phyloP scores from a whole-genome alignment of 2,888 invertebrate genomes.

The Thereva unica region DNA sequence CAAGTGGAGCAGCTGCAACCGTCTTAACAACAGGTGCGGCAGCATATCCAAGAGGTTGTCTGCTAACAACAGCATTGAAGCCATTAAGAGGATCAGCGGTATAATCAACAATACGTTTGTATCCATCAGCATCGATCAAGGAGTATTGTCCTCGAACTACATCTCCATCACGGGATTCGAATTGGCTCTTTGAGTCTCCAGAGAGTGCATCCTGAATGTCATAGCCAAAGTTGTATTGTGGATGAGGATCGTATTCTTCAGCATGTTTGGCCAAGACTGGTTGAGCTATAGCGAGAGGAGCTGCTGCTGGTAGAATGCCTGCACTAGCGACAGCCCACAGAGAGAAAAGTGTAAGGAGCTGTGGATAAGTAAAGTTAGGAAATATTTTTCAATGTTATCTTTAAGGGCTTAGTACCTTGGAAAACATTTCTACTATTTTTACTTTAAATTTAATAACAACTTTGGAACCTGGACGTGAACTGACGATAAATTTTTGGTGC shows the following conservation, averaged over 20 bases:
- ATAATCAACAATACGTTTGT: conserved; percentile 57
- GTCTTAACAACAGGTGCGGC: neutral
- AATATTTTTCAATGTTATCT: no score
- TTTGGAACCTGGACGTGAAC: no score
- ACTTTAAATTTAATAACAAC: no score
- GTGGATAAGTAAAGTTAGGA: no score
- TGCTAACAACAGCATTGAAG: conserved; percentile 57
- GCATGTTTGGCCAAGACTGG: conserved; percentile 45
- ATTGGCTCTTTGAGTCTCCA: conserved; percentile 57
- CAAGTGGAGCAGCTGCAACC: neutral
- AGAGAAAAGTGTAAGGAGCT: no score
- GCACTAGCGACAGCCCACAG: no score
- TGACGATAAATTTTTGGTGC: no score
- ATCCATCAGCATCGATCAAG: conserved; percentile 57
- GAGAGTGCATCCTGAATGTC: conserved; percentile 57
- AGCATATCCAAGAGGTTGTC: conserved; percentile 37
- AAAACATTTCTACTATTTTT: no score
- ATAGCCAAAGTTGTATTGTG: conserved; percentile 57
- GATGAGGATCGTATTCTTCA: conserved; percentile 56
- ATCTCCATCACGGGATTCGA: conserved; percentile 57
- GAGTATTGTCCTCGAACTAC: conserved; percentile 58
- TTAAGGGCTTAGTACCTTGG: no score
- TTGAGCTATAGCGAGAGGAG: conserved; percentile 43
- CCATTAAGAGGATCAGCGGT: conserved; percentile 57
- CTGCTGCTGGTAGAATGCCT: neutral